These are phyloP conservation scores for Toxonevra muliebris DNA, from an alignment of 2,888 invertebrate species.

Conservation along the genomic window DNA sequence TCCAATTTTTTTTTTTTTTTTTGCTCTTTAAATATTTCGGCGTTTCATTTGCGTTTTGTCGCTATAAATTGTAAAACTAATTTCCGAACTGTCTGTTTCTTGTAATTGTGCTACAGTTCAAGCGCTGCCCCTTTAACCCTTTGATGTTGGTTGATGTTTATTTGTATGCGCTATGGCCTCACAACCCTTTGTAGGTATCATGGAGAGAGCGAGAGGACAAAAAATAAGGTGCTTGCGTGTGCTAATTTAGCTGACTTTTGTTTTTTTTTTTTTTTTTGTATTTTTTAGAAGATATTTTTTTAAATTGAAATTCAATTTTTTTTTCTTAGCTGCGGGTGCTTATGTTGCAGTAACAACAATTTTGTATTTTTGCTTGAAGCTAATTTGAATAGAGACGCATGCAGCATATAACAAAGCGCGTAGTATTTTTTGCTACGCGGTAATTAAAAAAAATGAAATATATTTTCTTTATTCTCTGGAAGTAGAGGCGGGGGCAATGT, in stretches of 20 bases:
- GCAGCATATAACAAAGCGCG: constrained; percentile 12
- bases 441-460: background rate
- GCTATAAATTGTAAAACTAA: constrained; percentile 61
- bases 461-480: background rate
- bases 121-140: constrained; percentile 34
- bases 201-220: constrained; percentile 18
- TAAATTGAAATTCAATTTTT: constrained; percentile 33
- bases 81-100: constrained; percentile 43
- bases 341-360: constrained; percentile 13
- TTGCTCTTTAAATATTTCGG: background rate
- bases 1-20: constrained; percentile 13
- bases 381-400: constrained; percentile 18
- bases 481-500: too few species aligned
- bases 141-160: constrained; percentile 31
- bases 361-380: constrained; percentile 17
- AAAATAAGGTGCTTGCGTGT: constrained; percentile 36
- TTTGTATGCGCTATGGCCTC: constrained; percentile 8
- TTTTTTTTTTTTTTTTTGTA: constrained; percentile 19
- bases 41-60: constrained; percentile 32
- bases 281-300: constrained; percentile 18
- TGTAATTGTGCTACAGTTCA: constrained; percentile 26
- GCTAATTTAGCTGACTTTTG: constrained; percentile 38
- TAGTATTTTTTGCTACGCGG: constrained; percentile 2
- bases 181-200: constrained; percentile 33
- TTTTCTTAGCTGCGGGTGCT: constrained; percentile 23